Conservation (phyloP, 2,888 invertebrate species). For the Galerucella calmariensis region DNA sequence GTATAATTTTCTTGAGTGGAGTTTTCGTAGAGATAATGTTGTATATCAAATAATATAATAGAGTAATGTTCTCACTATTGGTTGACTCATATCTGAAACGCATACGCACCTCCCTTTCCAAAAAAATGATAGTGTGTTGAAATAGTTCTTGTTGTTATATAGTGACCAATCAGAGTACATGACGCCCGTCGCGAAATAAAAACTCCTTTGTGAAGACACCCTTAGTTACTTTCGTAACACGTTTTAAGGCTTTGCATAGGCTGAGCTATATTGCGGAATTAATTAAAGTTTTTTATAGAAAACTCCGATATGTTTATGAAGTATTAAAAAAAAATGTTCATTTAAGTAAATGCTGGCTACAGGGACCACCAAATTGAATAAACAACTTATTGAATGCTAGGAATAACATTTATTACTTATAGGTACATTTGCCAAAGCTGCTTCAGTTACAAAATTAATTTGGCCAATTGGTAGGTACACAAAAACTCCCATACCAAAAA, state of each 20-base stretch:
- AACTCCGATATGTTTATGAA: not conserved
- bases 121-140: not conserved
- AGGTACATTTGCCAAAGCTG: conserved; percentile 9
- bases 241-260: not conserved
- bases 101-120: too few relatives aligned
- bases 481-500: not conserved
- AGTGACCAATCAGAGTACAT: not conserved
- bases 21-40: too few relatives aligned
- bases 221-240: not conserved
- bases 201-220: not conserved
- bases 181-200: not conserved
- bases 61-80: too few relatives aligned
- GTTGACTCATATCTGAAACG: too few relatives aligned
- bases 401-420: conserved; percentile 2
- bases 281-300: not conserved
- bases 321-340: conserved; percentile 12
- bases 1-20: too few relatives aligned
- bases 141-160: not conserved
- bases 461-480: not conserved
- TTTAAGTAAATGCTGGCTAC: conserved; percentile 42
- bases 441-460: not conserved
- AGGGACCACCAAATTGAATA: conserved; percentile 41
- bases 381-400: conserved; percentile 18
- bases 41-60: too few relatives aligned
- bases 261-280: not conserved